phyloP scores from a whole-genome alignment of 1,140 invertebrate genomes.

The Zaprionus ghesquierei region DNA sequence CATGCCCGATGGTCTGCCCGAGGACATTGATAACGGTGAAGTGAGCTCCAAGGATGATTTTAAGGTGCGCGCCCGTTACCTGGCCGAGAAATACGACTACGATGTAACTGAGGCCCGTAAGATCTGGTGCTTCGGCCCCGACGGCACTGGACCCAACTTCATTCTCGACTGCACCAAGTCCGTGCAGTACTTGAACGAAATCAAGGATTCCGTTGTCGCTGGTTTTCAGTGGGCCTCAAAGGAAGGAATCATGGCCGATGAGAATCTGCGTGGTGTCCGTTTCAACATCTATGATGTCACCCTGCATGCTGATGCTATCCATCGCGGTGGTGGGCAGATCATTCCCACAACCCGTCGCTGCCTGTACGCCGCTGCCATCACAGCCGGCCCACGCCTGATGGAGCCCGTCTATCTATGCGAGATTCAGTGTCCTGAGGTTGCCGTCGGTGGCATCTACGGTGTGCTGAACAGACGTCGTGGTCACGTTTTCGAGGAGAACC shows the following conservation, averaged over 20 bases:
- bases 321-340: slow-evolving; percentile 99
- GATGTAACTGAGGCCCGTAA: slow-evolving; percentile 99
- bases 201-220: slow-evolving; percentile 99
- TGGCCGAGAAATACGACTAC: slow-evolving; percentile 98
- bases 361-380: slow-evolving; percentile 97
- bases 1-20: slow-evolving; percentile 97
- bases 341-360: slow-evolving; percentile 99
- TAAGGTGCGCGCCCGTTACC: slow-evolving; percentile 96
- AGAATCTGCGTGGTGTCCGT: slow-evolving; percentile 96
- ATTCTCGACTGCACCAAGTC: slow-evolving; percentile 99
- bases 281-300: slow-evolving; percentile 99
- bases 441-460: slow-evolving; percentile 97
- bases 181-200: slow-evolving; percentile 98
- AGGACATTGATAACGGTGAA: slow-evolving; percentile 98
- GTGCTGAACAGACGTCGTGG: slow-evolving; percentile 98
- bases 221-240: slow-evolving; percentile 99
- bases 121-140: slow-evolving; percentile 99
- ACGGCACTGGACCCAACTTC: slow-evolving; percentile 98
- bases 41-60: slow-evolving; percentile 98
- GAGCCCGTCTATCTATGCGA: slow-evolving; percentile 99
- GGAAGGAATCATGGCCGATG: slow-evolving; percentile 99
- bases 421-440: slow-evolving; percentile 98
- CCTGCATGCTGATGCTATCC: slow-evolving; percentile 99
- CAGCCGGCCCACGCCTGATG: slow-evolving; percentile 97
- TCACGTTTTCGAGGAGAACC: slow-evolving; percentile 97